Percentiles rank a stretch among this genome's conserved stretches.
Evolutionary conservation across 2,113 vertebrate species (phyloP).

Genomic region (Neolamprologus longior): DNA sequence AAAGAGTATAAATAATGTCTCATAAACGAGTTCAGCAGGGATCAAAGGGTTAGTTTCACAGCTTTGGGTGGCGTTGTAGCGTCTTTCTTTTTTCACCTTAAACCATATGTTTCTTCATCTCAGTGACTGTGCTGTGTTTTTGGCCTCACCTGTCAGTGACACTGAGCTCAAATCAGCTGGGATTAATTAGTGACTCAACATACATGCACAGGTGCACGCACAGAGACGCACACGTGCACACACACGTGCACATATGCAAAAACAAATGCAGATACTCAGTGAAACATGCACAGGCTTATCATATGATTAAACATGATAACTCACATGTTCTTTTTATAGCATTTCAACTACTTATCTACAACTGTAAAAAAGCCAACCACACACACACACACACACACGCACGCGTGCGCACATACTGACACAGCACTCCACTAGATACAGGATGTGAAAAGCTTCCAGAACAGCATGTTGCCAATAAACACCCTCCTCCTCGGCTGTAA

Average conservation of each 20-base stretch:
- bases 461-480: constrained; percentile 60
- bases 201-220: background rate
- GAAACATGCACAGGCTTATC: background rate
- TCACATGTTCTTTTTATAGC: background rate
- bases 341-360: background rate
- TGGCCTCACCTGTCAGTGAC: constrained; percentile 43
- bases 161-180: constrained; percentile 46
- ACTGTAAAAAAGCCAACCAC: background rate
- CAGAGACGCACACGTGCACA: background rate
- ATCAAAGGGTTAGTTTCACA: background rate
- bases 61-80: background rate
- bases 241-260: background rate
- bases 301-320: background rate
- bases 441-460: constrained; percentile 34
- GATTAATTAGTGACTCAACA: constrained; percentile 67
- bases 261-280: background rate
- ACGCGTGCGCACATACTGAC: background rate
- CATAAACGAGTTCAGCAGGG: background rate
- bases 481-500: constrained; percentile 35
- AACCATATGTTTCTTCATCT: background rate
- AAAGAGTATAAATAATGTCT: background rate
- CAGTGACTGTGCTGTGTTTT: constrained; percentile 60
- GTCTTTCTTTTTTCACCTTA: background rate
- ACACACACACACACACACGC: background rate
- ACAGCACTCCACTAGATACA: constrained; percentile 1